Evolutionary conservation across 2,888 invertebrate genomes (phyloP).

Genomic region (Tanytarsus gracilentus): DNA sequence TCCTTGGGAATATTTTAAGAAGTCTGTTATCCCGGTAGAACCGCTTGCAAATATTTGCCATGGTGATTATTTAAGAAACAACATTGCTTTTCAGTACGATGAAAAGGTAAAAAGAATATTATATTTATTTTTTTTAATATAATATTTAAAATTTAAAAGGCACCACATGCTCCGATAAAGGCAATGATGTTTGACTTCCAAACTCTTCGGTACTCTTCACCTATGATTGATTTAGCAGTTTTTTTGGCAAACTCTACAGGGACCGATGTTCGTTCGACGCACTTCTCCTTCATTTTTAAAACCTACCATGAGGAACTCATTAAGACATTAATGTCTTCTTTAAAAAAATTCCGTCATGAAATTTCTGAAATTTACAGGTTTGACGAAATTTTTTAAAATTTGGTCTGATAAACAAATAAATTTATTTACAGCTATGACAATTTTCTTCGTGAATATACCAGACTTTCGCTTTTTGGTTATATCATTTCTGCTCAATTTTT

Average conservation of each 20-base stretch:
- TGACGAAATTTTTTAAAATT: background rate
- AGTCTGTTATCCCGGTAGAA: slow-evolving; percentile 37
- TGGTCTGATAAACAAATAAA: background rate
- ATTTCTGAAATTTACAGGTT: slow-evolving; percentile 37
- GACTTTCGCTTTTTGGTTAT: slow-evolving; percentile 35
- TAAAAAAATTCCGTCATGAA: slow-evolving; percentile 16
- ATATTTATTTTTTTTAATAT: background rate
- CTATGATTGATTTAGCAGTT: slow-evolving; percentile 39
- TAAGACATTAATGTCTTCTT: slow-evolving; percentile 27
- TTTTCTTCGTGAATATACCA: slow-evolving; percentile 38
- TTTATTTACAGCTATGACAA: slow-evolving; percentile 33
- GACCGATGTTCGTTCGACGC: slow-evolving; percentile 34
- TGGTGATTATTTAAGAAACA: slow-evolving; percentile 41
- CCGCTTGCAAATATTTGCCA: slow-evolving; percentile 39
- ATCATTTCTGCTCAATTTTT: slow-evolving; percentile 36
- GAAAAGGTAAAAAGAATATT: slow-evolving; percentile 10
- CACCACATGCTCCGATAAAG: slow-evolving; percentile 33
- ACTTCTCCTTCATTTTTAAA: slow-evolving; percentile 38
- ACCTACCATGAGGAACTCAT: slow-evolving; percentile 36
- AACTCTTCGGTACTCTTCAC: slow-evolving; percentile 39
- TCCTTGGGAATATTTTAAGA: slow-evolving; percentile 32
- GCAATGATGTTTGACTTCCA: slow-evolving; percentile 43
- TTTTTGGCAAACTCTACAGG: slow-evolving; percentile 37
- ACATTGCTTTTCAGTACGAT: slow-evolving; percentile 39
- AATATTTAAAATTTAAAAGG: slow-evolving; percentile 27